Percentiles rank a stretch among this genome's conserved stretches.
Evolutionary conservation across 2,797 vertebrate species (phyloP).

Genomic region (Hapalemur alaotrensis): DNA sequence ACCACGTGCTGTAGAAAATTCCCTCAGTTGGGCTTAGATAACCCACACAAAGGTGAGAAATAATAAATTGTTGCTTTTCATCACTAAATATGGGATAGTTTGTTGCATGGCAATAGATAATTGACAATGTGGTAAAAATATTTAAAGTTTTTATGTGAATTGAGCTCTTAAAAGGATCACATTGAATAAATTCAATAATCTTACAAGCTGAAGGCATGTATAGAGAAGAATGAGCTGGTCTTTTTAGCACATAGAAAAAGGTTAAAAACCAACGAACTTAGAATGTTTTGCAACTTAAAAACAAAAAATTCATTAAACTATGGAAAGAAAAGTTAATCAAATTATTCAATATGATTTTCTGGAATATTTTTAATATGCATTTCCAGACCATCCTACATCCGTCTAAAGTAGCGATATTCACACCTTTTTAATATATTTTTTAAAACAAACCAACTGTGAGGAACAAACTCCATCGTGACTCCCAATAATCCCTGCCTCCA

Average conservation of each 20-base stretch:
- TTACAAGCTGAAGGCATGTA: neutral
- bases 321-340: neutral
- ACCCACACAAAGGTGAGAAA: neutral
- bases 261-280: neutral
- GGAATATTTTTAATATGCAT: neutral
- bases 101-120: neutral
- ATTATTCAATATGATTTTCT: neutral
- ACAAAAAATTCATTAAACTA: neutral
- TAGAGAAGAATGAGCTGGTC: neutral
- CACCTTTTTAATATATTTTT: neutral
- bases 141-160: neutral
- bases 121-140: neutral
- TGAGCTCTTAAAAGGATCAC: neutral
- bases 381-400: neutral
- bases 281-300: neutral
- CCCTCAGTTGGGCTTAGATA: neutral
- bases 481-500: neutral
- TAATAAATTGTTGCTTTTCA: neutral
- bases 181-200: neutral
- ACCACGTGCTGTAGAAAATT: neutral
- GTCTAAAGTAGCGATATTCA: neutral
- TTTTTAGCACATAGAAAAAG: neutral
- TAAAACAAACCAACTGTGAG: neutral
- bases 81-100: neutral
- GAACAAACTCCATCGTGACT: neutral